Evolutionary conservation across 2,113 vertebrate genomes (phyloP).

Genomic region (Sitta europaea): DNA sequence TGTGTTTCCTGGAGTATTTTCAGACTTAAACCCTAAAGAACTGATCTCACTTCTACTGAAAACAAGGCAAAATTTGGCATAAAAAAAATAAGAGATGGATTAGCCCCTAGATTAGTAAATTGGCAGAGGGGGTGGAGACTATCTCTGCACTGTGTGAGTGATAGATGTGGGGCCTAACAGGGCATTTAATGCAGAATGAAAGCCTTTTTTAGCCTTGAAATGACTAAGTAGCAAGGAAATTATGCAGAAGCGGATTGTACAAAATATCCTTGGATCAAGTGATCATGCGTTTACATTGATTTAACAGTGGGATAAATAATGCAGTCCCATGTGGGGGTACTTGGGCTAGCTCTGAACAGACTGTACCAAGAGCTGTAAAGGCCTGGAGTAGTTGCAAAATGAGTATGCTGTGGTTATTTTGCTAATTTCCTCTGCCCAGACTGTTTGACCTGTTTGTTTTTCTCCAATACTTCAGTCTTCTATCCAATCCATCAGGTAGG

Average conservation of each 20-base stretch:
- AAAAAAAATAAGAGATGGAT: background rate
- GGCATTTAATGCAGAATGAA: background rate
- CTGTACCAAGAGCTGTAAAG: background rate
- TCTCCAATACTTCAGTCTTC: background rate
- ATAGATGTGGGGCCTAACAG: background rate
- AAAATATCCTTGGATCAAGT: constrained; percentile 40
- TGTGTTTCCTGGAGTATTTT: background rate
- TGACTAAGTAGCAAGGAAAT: constrained; percentile 1
- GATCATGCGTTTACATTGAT: constrained; percentile 35
- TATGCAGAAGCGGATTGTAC: constrained; percentile 11
- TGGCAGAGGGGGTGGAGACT: background rate
- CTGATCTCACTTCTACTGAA: background rate
- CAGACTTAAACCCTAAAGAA: background rate
- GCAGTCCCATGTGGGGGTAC: background rate
- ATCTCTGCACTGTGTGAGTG: background rate
- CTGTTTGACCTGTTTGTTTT: background rate
- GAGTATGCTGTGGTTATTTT: accelerated
- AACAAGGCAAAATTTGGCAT: background rate
- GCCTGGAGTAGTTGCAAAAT: background rate
- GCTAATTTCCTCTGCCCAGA: background rate
- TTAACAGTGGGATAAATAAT: background rate
- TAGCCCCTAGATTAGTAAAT: background rate
- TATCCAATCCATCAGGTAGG: background rate
- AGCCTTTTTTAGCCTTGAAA: constrained; percentile 18
- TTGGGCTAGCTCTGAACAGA: background rate